Conservation (phyloP, 2,113 vertebrate species). For the Parotia lawesii region DNA sequence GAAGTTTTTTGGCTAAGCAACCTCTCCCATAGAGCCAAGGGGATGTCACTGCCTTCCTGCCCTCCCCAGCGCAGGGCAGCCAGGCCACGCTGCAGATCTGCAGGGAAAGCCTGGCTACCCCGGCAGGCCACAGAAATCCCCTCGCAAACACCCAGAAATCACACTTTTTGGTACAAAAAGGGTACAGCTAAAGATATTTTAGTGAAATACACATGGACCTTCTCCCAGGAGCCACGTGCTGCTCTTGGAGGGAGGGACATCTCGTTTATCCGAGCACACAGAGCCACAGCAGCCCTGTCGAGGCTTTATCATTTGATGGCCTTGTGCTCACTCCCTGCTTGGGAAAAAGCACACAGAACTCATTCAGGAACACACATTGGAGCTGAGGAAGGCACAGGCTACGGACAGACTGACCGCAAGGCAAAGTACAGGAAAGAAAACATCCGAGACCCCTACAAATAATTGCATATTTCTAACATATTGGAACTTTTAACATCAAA, state of each 20-base stretch:
- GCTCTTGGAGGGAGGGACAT: rapidly evolving
- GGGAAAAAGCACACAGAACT: background rate
- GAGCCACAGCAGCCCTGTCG: background rate
- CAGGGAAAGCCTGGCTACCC: background rate
- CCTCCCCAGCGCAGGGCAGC: background rate
- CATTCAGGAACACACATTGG: background rate
- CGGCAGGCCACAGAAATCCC: rapidly evolving
- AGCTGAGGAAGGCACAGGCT: background rate
- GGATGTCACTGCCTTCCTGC: background rate
- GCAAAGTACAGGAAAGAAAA: background rate
- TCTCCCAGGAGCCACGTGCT: background rate
- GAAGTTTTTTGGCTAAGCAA: background rate
- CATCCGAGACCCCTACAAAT: background rate
- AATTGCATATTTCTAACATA: background rate
- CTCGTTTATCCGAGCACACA: rapidly evolving
- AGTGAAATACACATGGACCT: background rate
- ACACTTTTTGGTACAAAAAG: rapidly evolving
- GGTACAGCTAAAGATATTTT: rapidly evolving
- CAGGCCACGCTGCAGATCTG: rapidly evolving
- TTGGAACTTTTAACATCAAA: background rate
- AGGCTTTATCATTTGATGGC: background rate
- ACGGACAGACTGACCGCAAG: rapidly evolving
- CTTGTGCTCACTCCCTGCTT: background rate
- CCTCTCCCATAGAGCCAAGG: background rate
- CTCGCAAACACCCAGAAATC: rapidly evolving